Evolutionary conservation across 2,888 invertebrate genomes (phyloP), one percentile per base, ranked within the genome.

Genomic region (Abscondita cerata): DNA sequence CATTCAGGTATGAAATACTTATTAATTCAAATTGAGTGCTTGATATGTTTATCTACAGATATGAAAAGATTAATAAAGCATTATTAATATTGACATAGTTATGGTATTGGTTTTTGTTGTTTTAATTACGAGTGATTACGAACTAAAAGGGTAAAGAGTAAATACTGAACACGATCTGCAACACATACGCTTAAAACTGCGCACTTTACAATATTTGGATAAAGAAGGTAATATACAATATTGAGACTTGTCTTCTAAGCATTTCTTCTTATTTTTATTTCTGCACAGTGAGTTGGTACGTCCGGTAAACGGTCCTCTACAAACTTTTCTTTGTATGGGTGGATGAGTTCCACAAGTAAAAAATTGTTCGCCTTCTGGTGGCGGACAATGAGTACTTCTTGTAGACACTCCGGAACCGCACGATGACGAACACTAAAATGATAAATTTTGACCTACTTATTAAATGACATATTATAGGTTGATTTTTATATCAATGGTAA

Each of bases 391-490:
- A 0, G 85, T 79, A 0, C 85, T 83, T 1, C 86, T 81, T 0
- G 81, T 80, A 9, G 86, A 84, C 1, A 84, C 72, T 0, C 88
- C 88, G 1, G 81, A 81, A 0, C 87, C 88, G 70, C 88, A 88
- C 0, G 82, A 83, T 34, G 83, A 80, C 1, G 88, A 88, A 76
- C 89, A 89, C 88, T 89, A 73, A n/a, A 76, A 77, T 66, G 48
- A n/a, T n/a, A n/a, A n/a, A n/a, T n/a, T n/a, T n/a, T n/a, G n/a
- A n/a, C n/a, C n/a, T n/a, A n/a, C n/a, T n/a, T n/a, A n/a, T n/a
- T n/a, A n/a, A n/a, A n/a, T n/a, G n/a, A n/a, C n/a, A n/a, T n/a
- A n/a, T n/a, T n/a, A n/a, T n/a, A n/a, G n/a, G n/a, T n/a, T n/a
- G n/a, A n/a, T n/a, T n/a, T n/a, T n/a, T n/a, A n/a, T n/a, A n/a